A percentile compares a stretch with the other conserved stretches of the same genome.
Evolutionary conservation across 2,113 vertebrate genomes (phyloP).

Genomic region (Podarcis cretensis): DNA sequence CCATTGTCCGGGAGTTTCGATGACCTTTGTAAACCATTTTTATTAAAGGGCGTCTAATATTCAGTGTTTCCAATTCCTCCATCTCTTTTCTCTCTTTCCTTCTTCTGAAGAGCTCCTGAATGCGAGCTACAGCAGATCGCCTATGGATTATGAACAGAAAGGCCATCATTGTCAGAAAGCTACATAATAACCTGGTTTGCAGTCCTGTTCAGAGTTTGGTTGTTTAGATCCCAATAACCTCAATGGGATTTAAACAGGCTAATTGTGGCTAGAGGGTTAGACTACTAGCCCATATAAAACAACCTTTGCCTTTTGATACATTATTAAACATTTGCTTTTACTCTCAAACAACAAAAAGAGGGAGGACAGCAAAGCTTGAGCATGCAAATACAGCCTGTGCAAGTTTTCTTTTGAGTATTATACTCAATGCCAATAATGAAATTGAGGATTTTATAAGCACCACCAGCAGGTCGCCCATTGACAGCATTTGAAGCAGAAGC

Average conservation of each 20-base stretch:
- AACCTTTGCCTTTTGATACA: background rate
- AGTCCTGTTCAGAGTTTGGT: background rate
- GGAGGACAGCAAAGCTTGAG: background rate
- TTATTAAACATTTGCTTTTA: background rate
- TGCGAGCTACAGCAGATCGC: conserved; percentile 94
- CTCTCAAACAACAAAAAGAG: background rate
- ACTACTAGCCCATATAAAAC: background rate
- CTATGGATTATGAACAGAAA: conserved; percentile 72
- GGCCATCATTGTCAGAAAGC: conserved; percentile 45
- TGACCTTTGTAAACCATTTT: conserved; percentile 99
- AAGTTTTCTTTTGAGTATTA: background rate
- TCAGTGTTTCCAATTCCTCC: conserved; percentile 95
- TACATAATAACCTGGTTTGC: background rate
- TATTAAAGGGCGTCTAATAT: conserved; percentile 90
- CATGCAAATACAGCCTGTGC: background rate
- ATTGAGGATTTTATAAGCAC: background rate
- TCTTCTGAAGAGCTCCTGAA: conserved; percentile 96
- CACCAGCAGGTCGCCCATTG: background rate
- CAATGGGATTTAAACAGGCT: background rate
- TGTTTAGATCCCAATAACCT: background rate
- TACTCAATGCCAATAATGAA: background rate
- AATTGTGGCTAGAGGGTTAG: background rate
- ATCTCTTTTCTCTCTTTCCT: conserved; percentile 96
- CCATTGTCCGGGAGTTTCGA: conserved; percentile 98
- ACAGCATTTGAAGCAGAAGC: conserved; percentile 9